Evolutionary conservation across 2,797 vertebrate species (phyloP), one percentile per base, ranked within the genome.

Genomic region (Bryconaethiops microstoma): DNA sequence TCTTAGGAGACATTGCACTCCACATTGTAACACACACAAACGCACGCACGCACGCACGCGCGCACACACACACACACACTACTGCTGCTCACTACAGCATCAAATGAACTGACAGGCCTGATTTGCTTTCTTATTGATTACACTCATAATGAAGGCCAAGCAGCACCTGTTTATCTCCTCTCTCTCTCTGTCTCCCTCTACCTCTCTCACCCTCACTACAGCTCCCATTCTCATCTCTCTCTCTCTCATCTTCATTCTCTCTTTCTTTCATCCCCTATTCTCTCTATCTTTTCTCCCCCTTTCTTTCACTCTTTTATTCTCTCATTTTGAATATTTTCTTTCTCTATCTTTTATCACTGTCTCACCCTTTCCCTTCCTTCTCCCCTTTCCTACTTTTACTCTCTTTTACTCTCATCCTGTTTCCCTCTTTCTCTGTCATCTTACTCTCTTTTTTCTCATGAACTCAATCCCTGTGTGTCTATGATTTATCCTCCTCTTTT

Each of bases 121-220:
- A 23, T 14, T 21, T 29, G 45, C 48, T 48, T 52, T 70, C 68
- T 23, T 70, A 70, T 52, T 70, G 68, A 70, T 70, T 50, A 50
- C 68, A 25, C 68, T 64, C 62, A 64, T 64, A 64, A 64, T 35
- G 62, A 64, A 52, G 68, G 68, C 21, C 21, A 42, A 17, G 45
- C 35, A 70, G 21, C 45, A 70, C 39, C 50, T 59, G 16, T 23
- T 13, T 59, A 17, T 48, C 76, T 45, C 39, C 5, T 8, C 10
- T 7, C 67, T 52, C 4, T 69, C 39, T 67, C 35, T n/a, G 14
- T 40, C 17, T 57, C n/a, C 10, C 48, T 17, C 23, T 76, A 29
- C 29, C 29, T 29, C 29, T 29, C 29, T 29, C 29, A 3, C 29
- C 29, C 29, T 29, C 29, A 29, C 29, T 29, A 29, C 3, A 29